Conservation (phyloP, 1,140 invertebrate species). For the Pteromalus puparum region DNA sequence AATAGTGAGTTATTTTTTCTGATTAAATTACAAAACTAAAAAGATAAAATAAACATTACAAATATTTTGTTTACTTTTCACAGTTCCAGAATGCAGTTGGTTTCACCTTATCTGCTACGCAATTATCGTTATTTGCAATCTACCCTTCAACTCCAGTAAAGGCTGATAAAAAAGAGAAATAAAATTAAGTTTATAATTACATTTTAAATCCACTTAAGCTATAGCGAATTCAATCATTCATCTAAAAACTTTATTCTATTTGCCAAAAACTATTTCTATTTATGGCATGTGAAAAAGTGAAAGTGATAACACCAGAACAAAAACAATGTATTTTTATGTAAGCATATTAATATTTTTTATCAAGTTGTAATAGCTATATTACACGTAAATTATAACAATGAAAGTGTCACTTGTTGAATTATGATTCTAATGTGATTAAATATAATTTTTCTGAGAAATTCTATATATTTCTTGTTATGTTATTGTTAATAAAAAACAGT, state of each 20-base stretch:
- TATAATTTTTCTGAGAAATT: not conserved
- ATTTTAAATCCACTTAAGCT: not conserved
- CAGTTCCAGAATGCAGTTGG: constrained; percentile 83
- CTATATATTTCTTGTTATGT: not conserved
- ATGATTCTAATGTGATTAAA: not conserved
- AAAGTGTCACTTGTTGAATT: not conserved
- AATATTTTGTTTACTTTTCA: constrained; percentile 42
- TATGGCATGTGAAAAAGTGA: not conserved
- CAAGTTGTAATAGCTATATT: not conserved
- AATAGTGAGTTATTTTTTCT: constrained; percentile 79
- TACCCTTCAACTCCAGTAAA: constrained; percentile 77
- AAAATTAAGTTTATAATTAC: not conserved
- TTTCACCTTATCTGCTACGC: constrained; percentile 77
- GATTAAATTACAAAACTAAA: constrained; percentile 39
- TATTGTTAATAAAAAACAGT: not conserved
- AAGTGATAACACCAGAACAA: not conserved
- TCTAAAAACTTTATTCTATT: not conserved
- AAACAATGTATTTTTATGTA: not conserved
- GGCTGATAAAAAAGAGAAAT: constrained; percentile 46
- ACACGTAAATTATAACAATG: not conserved
- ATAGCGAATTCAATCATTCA: not conserved
- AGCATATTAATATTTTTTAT: not conserved
- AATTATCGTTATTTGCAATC: constrained; percentile 81
- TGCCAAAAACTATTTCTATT: no score
- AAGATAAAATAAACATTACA: constrained; percentile 9